Evolutionary conservation across 2,888 invertebrate species (phyloP).

Genomic region (Odontocolon sp.): DNA sequence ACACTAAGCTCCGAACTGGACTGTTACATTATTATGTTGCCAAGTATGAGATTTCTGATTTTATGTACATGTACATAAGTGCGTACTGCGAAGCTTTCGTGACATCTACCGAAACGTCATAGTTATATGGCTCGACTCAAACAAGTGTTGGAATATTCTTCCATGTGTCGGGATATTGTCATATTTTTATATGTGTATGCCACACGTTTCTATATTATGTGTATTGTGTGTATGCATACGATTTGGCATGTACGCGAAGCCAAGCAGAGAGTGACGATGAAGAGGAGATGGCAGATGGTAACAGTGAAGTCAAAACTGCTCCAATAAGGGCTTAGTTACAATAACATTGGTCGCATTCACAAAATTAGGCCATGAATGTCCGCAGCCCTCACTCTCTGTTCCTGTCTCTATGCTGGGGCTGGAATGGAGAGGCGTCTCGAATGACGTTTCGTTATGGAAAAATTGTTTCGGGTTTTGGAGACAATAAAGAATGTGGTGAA

Average conservation of each 20-base stretch:
- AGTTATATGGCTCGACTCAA: constrained; percentile 50
- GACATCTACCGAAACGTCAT: constrained; percentile 36
- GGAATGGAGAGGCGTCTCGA: background rate
- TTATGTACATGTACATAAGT: background rate
- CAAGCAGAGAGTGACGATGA: constrained; percentile 48
- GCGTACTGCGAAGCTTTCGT: background rate
- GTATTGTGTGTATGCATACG: constrained; percentile 8
- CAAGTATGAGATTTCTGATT: background rate
- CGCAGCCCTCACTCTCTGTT: constrained; percentile 19
- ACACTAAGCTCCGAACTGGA: constrained; percentile 3
- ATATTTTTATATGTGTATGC: constrained; percentile 1
- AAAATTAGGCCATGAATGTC: constrained; percentile 68
- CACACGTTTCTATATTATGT: constrained; percentile 15
- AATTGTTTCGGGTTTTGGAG: constrained; percentile 32
- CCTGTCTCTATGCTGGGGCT: background rate
- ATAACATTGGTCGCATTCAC: constrained; percentile 69
- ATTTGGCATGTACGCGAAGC: constrained; percentile 29
- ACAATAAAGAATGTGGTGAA: constrained; percentile 25
- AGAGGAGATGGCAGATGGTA: constrained; percentile 74
- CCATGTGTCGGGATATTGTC: constrained; percentile 15
- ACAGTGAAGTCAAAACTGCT: constrained; percentile 77
- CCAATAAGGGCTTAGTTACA: constrained; percentile 73
- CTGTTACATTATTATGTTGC: constrained; percentile 29
- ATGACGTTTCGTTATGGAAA: constrained; percentile 41
- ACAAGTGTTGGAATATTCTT: background rate